These are phyloP conservation scores for Seira musarum DNA, from an alignment of 2,888 invertebrate species.

Conservation along the genomic window DNA sequence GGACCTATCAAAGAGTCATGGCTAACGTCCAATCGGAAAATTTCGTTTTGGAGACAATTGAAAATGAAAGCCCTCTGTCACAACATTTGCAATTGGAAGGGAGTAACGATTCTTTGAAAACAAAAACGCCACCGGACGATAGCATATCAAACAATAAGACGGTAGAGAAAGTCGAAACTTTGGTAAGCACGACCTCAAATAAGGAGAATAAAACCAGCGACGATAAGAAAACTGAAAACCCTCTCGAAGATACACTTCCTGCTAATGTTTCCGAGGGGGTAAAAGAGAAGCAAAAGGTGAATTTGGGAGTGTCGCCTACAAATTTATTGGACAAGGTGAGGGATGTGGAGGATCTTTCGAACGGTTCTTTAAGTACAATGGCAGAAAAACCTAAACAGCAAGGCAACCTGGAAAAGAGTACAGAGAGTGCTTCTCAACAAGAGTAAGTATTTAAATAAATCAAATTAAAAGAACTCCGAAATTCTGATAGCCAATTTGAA, in stretches of 20 bases:
- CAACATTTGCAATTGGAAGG: no score
- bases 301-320: not conserved
- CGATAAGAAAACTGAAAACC: conserved; percentile 84
- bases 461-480: no score
- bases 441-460: not conserved
- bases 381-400: not conserved
- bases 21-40: no score
- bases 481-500: no score
- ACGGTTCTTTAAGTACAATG: not conserved
- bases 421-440: not conserved
- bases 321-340: not conserved
- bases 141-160: conserved; percentile 48
- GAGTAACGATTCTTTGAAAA: no score
- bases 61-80: no score
- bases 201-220: conserved; percentile 87
- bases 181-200: conserved; percentile 75
- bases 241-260: conserved; percentile 74
- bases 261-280: not conserved
- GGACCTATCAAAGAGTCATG: no score
- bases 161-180: conserved; percentile 46
- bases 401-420: not conserved
- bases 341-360: not conserved
- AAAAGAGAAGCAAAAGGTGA: not conserved
- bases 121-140: no score
- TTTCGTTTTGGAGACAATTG: no score